Evolutionary conservation across 2,888 invertebrate genomes (phyloP).

Genomic region (Phengaris arion): DNA sequence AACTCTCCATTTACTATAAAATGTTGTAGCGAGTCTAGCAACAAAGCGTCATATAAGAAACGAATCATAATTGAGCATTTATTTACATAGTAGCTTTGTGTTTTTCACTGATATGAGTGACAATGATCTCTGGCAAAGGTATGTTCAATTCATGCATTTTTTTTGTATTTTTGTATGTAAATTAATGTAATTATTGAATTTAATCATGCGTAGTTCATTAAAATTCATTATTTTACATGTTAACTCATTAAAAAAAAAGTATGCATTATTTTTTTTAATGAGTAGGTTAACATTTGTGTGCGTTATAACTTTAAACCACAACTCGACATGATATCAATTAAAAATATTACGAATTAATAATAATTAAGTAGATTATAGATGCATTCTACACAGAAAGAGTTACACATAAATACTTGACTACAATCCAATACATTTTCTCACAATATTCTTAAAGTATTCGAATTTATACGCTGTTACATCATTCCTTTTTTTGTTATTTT

Average conservation of each 20-base stretch:
- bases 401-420: too few relatives aligned
- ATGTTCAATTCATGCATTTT: not conserved
- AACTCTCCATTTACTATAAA: too few relatives aligned
- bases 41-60: too few relatives aligned
- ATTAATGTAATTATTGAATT: not conserved
- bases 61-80: not conserved
- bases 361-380: too few relatives aligned
- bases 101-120: not conserved
- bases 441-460: not conserved
- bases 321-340: too few relatives aligned
- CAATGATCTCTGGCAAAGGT: conserved; percentile 5
- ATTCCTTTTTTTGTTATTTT: not conserved
- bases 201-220: not conserved
- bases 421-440: not conserved
- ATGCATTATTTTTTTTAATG: too few relatives aligned
- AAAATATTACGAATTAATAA: too few relatives aligned
- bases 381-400: too few relatives aligned
- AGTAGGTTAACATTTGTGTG: too few relatives aligned
- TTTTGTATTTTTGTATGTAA: not conserved
- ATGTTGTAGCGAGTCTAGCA: too few relatives aligned
- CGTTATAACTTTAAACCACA: too few relatives aligned
- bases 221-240: not conserved
- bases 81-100: not conserved
- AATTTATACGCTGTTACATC: not conserved
- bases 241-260: not conserved